phyloP scores from a whole-genome alignment of 2,797 vertebrate species.

The Darevskia mixta region DNA sequence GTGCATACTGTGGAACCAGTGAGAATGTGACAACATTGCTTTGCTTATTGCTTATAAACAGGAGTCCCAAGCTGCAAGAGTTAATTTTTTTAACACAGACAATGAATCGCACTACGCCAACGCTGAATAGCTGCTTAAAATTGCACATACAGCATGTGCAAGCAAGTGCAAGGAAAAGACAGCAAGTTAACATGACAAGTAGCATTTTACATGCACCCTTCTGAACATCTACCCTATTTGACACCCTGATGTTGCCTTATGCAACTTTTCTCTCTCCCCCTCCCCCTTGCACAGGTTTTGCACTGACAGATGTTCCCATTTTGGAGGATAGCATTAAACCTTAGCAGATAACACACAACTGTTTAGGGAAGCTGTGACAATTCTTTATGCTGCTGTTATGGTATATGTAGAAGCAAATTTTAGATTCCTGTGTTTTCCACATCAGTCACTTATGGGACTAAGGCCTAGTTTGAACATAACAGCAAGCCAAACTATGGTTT shows the following conservation, averaged over 20 bases:
- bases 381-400: not conserved
- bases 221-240: slow-evolving; percentile 4
- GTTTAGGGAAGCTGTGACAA: not conserved
- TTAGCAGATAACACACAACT: not conserved
- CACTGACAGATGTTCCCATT: slow-evolving; percentile 45
- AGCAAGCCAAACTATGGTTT: too few relatives aligned
- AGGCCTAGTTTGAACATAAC: too few relatives aligned
- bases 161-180: not conserved
- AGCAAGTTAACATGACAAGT: not conserved
- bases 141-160: not conserved
- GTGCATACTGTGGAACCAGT: not conserved
- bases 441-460: slow-evolving; percentile 23
- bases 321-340: slow-evolving; percentile 34
- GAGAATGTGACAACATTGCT: not conserved
- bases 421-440: slow-evolving; percentile 31
- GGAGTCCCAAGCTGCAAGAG: not conserved
- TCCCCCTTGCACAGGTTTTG: not conserved
- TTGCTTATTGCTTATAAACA: not conserved
- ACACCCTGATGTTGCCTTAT: not conserved
- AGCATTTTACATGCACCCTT: not conserved
- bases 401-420: not conserved
- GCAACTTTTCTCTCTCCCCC: not conserved
- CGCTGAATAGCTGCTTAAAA: slow-evolving; percentile 47
- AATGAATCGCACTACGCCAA: slow-evolving; percentile 47
- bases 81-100: not conserved